Percentiles rank a stretch among this genome's conserved stretches.
Evolutionary conservation across 2,888 invertebrate genomes (phyloP).

Genomic region (Acronicta leporina): DNA sequence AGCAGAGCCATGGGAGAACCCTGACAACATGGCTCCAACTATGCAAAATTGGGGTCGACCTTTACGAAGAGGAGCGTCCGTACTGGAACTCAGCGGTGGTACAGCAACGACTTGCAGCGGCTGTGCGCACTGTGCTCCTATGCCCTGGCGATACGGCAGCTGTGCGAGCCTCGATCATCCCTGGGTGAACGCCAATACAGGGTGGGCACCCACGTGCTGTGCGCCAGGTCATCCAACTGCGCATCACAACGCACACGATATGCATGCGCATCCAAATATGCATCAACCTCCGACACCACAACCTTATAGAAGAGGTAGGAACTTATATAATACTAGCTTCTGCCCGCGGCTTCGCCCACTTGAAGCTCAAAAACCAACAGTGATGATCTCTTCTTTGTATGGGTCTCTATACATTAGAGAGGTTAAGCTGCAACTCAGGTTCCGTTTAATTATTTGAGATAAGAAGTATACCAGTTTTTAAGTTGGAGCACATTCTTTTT

Average conservation of each 20-base stretch:
- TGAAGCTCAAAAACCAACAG: too few species aligned
- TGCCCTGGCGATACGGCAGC: slow-evolving; percentile 83
- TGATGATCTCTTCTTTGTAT: too few species aligned
- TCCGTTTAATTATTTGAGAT: too few species aligned
- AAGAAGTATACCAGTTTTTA: too few species aligned
- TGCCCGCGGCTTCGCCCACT: too few species aligned
- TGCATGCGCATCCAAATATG: slow-evolving; percentile 66
- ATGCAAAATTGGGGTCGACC: slow-evolving; percentile 76
- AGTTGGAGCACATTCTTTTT: too few species aligned
- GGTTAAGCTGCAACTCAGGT: too few species aligned
- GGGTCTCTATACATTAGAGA: too few species aligned
- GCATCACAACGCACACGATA: slow-evolving; percentile 43
- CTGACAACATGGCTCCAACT: slow-evolving; percentile 59
- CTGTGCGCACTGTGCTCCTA: slow-evolving; percentile 64
- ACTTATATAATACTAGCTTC: too few species aligned
- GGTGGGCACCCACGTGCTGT: slow-evolving; percentile 68
- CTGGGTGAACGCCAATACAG: slow-evolving; percentile 62
- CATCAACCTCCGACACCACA: slow-evolving; percentile 78
- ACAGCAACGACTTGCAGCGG: slow-evolving; percentile 58
- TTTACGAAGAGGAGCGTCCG: slow-evolving; percentile 80
- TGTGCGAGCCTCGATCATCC: slow-evolving; percentile 81
- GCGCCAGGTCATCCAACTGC: slow-evolving; percentile 54
- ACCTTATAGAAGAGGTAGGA: slow-evolving; percentile 78
- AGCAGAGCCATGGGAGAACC: slow-evolving; percentile 73
- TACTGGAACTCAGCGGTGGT: slow-evolving; percentile 76